A percentile compares a stretch with the other conserved stretches of the same genome.
phyloP scores from a whole-genome alignment of 1,140 invertebrate genomes.

The Atopsyche davidsoni region DNA sequence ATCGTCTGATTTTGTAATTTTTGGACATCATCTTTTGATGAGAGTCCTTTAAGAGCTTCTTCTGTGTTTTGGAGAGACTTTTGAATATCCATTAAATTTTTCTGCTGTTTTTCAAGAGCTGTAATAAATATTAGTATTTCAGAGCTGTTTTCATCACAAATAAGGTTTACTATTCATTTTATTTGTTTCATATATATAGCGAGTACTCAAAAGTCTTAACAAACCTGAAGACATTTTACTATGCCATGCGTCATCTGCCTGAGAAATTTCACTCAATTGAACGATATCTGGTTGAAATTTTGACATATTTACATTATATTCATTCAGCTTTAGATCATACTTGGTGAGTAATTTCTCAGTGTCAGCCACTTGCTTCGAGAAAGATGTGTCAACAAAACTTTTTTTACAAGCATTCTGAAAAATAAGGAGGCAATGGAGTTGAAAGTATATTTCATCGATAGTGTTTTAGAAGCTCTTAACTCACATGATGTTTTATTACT shows the following conservation, averaged over 20 bases:
- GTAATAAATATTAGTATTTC: slow-evolving; percentile 14
- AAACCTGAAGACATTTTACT: slow-evolving; percentile 48
- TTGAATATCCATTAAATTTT: slow-evolving; percentile 41
- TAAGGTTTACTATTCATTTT: background rate
- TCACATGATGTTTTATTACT: slow-evolving; percentile 6
- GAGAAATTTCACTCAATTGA: slow-evolving; percentile 41
- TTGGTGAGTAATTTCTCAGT: slow-evolving; percentile 49
- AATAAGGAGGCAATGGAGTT: no score
- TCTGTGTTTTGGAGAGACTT: slow-evolving; percentile 40
- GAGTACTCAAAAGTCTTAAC: no score
- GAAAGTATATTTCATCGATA: no score
- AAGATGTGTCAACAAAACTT: slow-evolving; percentile 34
- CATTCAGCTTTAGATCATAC: slow-evolving; percentile 49
- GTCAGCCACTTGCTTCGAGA: slow-evolving; percentile 41
- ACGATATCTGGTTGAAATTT: slow-evolving; percentile 45
- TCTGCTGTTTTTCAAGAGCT: slow-evolving; percentile 42
- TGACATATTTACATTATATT: slow-evolving; percentile 43
- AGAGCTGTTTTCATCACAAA: background rate
- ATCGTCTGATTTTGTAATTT: slow-evolving; percentile 38
- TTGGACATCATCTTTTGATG: slow-evolving; percentile 34
- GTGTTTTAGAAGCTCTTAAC: no score
- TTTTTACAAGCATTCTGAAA: slow-evolving; percentile 34
- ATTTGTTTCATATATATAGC: slow-evolving; percentile 29
- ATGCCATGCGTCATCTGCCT: slow-evolving; percentile 45
- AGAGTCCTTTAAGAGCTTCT: slow-evolving; percentile 43